These are phyloP conservation scores for Larimichthys polyactis DNA, from an alignment of 2,113 vertebrate species.

Conservation along the genomic window DNA sequence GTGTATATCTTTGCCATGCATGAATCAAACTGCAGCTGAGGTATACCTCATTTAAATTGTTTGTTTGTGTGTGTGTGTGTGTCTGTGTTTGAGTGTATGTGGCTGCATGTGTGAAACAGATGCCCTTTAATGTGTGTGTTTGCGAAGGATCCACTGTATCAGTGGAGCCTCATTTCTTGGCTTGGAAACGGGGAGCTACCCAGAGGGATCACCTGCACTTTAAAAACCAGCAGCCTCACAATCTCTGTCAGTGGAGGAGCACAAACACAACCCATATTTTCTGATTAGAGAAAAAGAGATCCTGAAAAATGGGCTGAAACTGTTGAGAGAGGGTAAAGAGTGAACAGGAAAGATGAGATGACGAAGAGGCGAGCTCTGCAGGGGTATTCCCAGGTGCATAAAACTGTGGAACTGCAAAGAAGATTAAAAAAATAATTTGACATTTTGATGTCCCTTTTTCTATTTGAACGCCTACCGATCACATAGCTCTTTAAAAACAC, in stretches of 20 bases:
- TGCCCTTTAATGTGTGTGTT: slow-evolving; percentile 7
- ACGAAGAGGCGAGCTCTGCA: slow-evolving; percentile 14
- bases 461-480: slow-evolving; percentile 14
- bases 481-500: slow-evolving; percentile 37
- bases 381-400: slow-evolving; percentile 48
- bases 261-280: slow-evolving; percentile 40
- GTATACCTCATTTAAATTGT: slow-evolving; percentile 3
- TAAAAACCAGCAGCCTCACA: slow-evolving; percentile 30
- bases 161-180: slow-evolving; percentile 9
- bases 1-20: background rate
- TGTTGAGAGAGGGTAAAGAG: background rate
- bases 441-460: slow-evolving; percentile 20
- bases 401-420: slow-evolving; percentile 45
- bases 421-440: slow-evolving; percentile 51
- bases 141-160: background rate
- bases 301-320: slow-evolving; percentile 41
- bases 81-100: background rate
- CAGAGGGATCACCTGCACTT: slow-evolving; percentile 46
- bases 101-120: background rate
- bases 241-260: slow-evolving; percentile 5
- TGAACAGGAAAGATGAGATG: slow-evolving; percentile 3
- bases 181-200: slow-evolving; percentile 26
- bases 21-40: background rate
- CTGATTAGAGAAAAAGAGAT: slow-evolving; percentile 41
- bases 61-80: background rate